These are phyloP conservation scores for Montipora capricornis DNA, from an alignment of 64 coral and sea anemone genomes.

Conservation along the genomic window DNA sequence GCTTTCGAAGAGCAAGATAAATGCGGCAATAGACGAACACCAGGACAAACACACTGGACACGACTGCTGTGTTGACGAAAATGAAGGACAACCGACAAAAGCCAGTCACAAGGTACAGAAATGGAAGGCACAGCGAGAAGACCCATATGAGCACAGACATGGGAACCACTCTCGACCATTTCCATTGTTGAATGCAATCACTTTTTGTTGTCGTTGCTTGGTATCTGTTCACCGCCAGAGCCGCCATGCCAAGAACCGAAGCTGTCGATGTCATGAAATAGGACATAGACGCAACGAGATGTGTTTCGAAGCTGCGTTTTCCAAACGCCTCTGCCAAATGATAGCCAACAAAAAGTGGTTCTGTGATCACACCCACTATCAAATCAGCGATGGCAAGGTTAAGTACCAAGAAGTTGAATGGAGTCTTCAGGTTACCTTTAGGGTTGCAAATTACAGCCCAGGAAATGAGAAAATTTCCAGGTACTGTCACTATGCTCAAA, in stretches of 20 bases:
- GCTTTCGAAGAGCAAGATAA: not conserved
- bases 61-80: conserved; percentile 55
- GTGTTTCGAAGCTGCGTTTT: not conserved
- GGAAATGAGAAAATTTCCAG: conserved; percentile 83
- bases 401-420: conserved; percentile 86
- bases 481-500: conserved; percentile 77
- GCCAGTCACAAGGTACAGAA: not conserved
- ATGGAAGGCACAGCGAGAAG: conserved; percentile 9
- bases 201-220: not conserved
- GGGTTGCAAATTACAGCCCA: conserved; percentile 74
- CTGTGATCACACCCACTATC: conserved; percentile 68
- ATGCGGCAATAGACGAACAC: conserved; percentile 20
- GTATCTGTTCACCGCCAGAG: conserved; percentile 84
- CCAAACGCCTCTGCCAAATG: conserved; percentile 59
- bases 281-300: conserved; percentile 23
- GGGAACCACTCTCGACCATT: not conserved
- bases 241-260: conserved; percentile 62
- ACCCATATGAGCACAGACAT: conserved; percentile 19
- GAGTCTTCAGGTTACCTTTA: conserved; percentile 55
- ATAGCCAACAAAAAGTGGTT: conserved; percentile 75
- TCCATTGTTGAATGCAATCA: not conserved
- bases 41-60: conserved; percentile 11
- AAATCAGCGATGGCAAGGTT: conserved; percentile 88
- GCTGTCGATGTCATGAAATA: conserved; percentile 78
- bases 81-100: conserved; percentile 47